phyloP scores from a whole-genome alignment of 1,140 invertebrate species.

The Monochamus saltuarius region DNA sequence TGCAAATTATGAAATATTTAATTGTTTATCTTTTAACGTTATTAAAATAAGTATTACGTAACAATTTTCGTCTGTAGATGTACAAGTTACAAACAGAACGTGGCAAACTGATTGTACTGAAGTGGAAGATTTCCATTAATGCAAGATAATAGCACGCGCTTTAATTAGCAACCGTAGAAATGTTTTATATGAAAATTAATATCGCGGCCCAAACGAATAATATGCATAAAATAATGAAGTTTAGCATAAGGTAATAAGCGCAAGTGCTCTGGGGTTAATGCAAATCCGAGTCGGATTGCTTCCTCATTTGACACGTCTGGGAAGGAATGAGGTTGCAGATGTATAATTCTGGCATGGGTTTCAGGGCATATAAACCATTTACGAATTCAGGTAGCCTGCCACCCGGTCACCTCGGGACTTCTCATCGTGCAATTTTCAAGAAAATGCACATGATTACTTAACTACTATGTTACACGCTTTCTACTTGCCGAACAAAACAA shows the following conservation, averaged over 20 bases:
- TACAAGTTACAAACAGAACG: no score
- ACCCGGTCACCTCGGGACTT: slow-evolving; percentile 31
- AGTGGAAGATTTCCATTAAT: neutral
- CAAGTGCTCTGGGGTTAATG: slow-evolving; percentile 26
- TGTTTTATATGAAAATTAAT: slow-evolving; percentile 10
- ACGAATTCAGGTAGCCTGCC: slow-evolving; percentile 38
- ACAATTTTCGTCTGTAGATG: no score
- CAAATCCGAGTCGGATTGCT: slow-evolving; percentile 28
- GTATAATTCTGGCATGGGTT: slow-evolving; percentile 25
- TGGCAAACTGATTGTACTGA: no score
- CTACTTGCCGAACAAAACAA: slow-evolving; percentile 22
- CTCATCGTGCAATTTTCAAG: slow-evolving; percentile 30
- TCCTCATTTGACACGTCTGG: slow-evolving; percentile 32
- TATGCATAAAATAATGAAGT: slow-evolving; percentile 23
- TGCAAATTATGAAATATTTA: no score
- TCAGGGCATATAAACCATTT: slow-evolving; percentile 24
- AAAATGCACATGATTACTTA: slow-evolving; percentile 42
- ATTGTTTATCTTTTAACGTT: no score
- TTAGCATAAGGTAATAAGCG: slow-evolving; percentile 15
- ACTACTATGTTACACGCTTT: slow-evolving; percentile 39
- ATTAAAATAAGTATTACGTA: no score
- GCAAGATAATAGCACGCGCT: neutral
- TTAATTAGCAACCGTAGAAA: slow-evolving; percentile 14
- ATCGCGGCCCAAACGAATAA: slow-evolving; percentile 14
- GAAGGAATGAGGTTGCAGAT: slow-evolving; percentile 21